Evolutionary conservation across 2,113 vertebrate species (phyloP).

Genomic region (Clarias batrachus): DNA sequence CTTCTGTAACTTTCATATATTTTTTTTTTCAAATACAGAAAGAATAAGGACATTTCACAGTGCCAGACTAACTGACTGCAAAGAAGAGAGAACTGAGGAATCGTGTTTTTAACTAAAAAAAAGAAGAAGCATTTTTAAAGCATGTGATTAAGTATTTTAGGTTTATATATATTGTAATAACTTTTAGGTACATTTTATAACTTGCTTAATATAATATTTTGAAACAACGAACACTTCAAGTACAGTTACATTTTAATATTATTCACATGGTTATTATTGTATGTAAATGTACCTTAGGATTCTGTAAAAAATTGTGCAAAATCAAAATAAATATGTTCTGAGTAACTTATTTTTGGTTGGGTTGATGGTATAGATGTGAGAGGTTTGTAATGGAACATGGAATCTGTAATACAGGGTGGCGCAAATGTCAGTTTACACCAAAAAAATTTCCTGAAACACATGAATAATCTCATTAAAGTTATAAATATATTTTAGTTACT

Average conservation of each 20-base stretch:
- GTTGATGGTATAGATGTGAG: too few species aligned
- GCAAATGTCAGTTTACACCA: background rate
- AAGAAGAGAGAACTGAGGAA: slow-evolving; percentile 1
- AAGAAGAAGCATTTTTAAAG: too few species aligned
- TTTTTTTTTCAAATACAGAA: slow-evolving; percentile 12
- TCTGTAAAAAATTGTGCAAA: background rate
- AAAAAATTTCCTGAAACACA: background rate
- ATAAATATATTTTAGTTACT: background rate
- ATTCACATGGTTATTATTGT: background rate
- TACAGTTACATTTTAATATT: background rate
- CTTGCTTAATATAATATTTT: slow-evolving; percentile 9
- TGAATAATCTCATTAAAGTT: background rate
- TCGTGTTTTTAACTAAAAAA: too few species aligned
- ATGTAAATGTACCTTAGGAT: background rate
- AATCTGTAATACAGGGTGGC: background rate
- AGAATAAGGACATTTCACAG: background rate
- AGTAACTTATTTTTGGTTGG: background rate
- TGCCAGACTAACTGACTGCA: background rate
- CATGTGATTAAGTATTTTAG: background rate
- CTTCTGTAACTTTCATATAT: background rate
- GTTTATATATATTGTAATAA: background rate
- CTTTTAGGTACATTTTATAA: background rate
- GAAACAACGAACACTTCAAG: background rate
- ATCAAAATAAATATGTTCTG: background rate
- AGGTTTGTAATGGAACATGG: background rate